Evolutionary conservation across 2,113 vertebrate genomes (phyloP), one percentile per base, ranked within the genome.

Genomic region (Prolemur simus): DNA sequence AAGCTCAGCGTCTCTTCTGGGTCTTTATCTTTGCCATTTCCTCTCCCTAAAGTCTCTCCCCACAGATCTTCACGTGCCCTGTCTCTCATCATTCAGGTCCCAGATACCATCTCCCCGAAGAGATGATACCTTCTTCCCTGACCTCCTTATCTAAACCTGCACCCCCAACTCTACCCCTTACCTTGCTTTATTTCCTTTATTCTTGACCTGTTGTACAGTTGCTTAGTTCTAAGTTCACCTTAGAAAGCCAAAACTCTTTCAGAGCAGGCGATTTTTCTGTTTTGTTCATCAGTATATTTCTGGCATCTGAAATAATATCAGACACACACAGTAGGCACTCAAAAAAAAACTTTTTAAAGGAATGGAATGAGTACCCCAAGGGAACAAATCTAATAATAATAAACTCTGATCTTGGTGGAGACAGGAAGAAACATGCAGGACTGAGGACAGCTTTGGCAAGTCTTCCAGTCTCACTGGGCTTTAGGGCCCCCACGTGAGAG

Each of bases 141-240:
- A 25, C 20, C 25, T 49, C 17, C 21, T 54, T 39, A 25, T 66
- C 34, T 94, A 60, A 80, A 83, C 21, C 4, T 34, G 45, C 37
- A 58, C 42, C 21, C 83, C 25, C 45, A 49, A 8, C 5, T 21
- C 15, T n/a, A 39, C 25, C 25, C 69, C 18, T 74, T 7, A 42
- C 23, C 27, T n/a, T n/a, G n/a, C 14, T n/a, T 32, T 76, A 32
- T 23, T 58, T 21, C 58, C 6, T 37, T 92, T 21, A 47, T 64
- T 74, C 66, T 66, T 42, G 3, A 84, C 66, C 13, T 32, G 4
- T 10, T 52, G 12, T 10, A 45, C 63, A 20, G 78, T 37, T 32
- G 71, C 20, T 74, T 80, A 69, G 81, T 86, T 47, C 85, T 81
- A 5, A 39, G 47, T 87, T 87, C 11, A 95, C 34, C 29, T 37